Conservation (phyloP, 2,888 invertebrate species). For the Myathropa florea region DNA sequence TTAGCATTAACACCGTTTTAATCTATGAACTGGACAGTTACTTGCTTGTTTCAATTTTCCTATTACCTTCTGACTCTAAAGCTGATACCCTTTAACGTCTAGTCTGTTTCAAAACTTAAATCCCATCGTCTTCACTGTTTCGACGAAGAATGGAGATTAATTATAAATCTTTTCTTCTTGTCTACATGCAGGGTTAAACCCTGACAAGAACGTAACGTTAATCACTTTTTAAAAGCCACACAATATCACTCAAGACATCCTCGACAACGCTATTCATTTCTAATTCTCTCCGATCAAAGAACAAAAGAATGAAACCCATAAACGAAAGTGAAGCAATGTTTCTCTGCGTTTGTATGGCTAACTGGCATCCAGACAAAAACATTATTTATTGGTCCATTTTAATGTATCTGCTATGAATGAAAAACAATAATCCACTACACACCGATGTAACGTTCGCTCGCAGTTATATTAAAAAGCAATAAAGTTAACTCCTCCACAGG, state of each 20-base stretch:
- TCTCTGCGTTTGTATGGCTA: not conserved
- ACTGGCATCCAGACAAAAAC: conserved; percentile 10
- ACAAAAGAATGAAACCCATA: conserved; percentile 38
- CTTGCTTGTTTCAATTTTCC: too few relatives aligned
- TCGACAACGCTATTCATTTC: conserved; percentile 56
- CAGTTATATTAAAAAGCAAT: conserved; percentile 69
- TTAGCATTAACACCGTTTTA: too few relatives aligned
- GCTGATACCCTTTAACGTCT: too few relatives aligned
- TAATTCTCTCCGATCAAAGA: conserved; percentile 33
- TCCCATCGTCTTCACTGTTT: too few relatives aligned
- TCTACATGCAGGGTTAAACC: too few relatives aligned
- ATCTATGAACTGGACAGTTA: too few relatives aligned
- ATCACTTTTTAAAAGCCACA: conserved; percentile 30
- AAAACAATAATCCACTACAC: conserved; percentile 62
- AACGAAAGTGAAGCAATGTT: not conserved
- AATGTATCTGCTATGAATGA: conserved; percentile 54
- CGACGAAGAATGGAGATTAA: too few relatives aligned
- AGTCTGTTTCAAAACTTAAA: too few relatives aligned
- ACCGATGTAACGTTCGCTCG: conserved; percentile 3
- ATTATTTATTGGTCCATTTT: conserved; percentile 63
- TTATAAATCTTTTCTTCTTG: not conserved
- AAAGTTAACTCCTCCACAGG: conserved; percentile 55
- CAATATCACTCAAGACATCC: conserved; percentile 21
- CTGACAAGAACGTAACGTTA: not conserved
- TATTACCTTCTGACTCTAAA: too few relatives aligned